Evolutionary conservation across 2,113 vertebrate genomes (phyloP).

Genomic region (Cheirogaleus medius): DNA sequence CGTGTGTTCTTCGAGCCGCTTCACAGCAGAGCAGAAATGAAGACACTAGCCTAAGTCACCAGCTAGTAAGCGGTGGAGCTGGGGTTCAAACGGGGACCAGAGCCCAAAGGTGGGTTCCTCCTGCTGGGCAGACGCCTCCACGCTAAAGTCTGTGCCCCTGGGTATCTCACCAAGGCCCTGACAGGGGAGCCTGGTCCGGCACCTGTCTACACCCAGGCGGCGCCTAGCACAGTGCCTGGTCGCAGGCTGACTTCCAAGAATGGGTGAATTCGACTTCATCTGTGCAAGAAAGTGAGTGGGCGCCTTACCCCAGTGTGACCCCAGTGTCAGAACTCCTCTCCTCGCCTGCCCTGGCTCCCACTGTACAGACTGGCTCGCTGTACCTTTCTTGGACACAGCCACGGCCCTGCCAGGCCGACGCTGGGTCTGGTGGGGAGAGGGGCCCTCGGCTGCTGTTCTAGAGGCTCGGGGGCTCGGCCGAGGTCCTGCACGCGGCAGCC

Average conservation of each 20-base stretch:
- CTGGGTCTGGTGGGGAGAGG: background rate
- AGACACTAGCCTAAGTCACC: background rate
- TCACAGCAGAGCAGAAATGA: fast-evolving
- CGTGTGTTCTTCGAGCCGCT: fast-evolving
- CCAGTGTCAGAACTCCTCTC: background rate
- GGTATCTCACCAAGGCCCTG: background rate
- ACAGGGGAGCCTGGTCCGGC: fast-evolving
- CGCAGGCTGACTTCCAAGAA: background rate
- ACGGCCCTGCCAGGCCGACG: background rate
- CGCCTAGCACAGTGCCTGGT: background rate
- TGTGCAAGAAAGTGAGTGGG: background rate
- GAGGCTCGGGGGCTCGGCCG: background rate
- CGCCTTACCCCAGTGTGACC: background rate
- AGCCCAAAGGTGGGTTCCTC: fast-evolving
- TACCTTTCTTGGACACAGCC: background rate
- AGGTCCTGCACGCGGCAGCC: background rate
- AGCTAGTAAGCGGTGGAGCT: background rate
- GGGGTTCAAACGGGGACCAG: background rate
- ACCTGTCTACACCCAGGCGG: background rate
- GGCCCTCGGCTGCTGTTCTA: background rate
- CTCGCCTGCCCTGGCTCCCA: background rate
- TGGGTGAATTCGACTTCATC: background rate
- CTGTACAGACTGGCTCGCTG: background rate
- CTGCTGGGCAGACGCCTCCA: background rate
- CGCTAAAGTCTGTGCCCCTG: background rate